Evolutionary conservation across 2,797 vertebrate species (phyloP), one percentile per base, ranked within the genome.

Genomic region (Notolepis coatsorum): DNA sequence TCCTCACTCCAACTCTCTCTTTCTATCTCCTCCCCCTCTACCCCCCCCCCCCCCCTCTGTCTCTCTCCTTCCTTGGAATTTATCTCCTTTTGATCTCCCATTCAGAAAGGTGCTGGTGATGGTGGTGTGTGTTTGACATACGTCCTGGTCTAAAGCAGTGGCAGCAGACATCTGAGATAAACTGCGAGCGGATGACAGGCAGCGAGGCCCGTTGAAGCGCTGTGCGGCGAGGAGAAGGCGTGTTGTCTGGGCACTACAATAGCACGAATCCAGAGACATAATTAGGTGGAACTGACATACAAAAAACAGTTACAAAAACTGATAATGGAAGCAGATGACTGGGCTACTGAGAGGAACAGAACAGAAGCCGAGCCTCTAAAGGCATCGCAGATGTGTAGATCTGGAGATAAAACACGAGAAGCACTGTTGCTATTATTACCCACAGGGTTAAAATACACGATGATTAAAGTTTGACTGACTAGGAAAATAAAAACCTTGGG

Each of bases 41-140:
- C 28, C 13, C 30, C 47, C 21, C 18, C 35, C 46, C n/a, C 42
- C 62, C 10, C 18, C 35, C 30, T 20, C 18, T 23, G 91, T 89
- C 92, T 91, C 68, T 53, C 64, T 46, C 59, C 50, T 50, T 87
- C 91, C 84, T 88, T 93, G 93, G 93, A 94, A 95, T 94, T 92
- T 91, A 92, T 94, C 93, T 92, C 90, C 93, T 93, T 96, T 95
- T 97, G 93, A 98, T 97, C 94, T 94, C 84, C 89, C 91, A 94
- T 94, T 95, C 93, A 95, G n/a, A 94, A 59, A 96, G 92, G 92
- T 93, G 93, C 89, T 84, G 91, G 91, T 66, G 41, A n/a, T n/a
- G n/a, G n/a, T n/a, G n/a, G n/a, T n/a, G n/a, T n/a, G n/a, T n/a
- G 90, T 92, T 90, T 95, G 95, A 95, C 93, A 93, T 93, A 96